These are phyloP conservation scores for Eudemis profundana DNA, from an alignment of 2,888 invertebrate species.

Conservation along the genomic window DNA sequence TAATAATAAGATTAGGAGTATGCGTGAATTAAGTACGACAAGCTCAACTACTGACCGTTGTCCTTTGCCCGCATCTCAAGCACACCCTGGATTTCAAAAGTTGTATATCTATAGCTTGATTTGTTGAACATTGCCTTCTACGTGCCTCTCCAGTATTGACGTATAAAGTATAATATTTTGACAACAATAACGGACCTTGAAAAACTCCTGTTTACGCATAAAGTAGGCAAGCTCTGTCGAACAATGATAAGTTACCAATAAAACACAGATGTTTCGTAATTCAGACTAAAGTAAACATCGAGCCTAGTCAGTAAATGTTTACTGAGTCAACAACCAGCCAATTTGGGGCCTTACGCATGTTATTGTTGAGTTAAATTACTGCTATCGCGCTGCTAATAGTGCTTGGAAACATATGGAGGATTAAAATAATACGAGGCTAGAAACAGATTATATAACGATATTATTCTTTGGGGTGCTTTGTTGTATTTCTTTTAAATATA, in stretches of 20 bases:
- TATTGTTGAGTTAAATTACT: slow-evolving; percentile 37
- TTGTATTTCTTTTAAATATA: too few species aligned
- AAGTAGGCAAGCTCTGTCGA: not conserved
- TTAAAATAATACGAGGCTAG: slow-evolving; percentile 6
- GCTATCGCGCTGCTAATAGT: slow-evolving; percentile 19
- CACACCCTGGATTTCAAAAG: too few species aligned
- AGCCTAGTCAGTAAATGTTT: slow-evolving; percentile 35
- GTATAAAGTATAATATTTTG: not conserved
- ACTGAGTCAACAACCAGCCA: slow-evolving; percentile 29
- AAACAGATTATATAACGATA: not conserved
- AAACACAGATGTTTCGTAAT: slow-evolving; percentile 35
- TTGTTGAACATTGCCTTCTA: too few species aligned
- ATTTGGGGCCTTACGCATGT: slow-evolving; percentile 34
- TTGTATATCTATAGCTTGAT: too few species aligned
- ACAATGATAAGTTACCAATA: not conserved
- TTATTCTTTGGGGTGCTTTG: not conserved
- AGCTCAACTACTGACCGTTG: too few species aligned
- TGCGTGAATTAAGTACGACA: too few species aligned
- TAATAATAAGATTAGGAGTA: too few species aligned
- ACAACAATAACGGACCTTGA: not conserved
- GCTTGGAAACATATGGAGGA: not conserved
- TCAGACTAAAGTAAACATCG: slow-evolving; percentile 28
- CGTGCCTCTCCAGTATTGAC: too few species aligned
- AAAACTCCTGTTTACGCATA: too few species aligned
- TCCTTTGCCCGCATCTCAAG: too few species aligned